Percentiles rank a stretch among this genome's conserved stretches.
Conservation (phyloP, 2,888 invertebrate genomes). For the Lutraria lutraria region DNA sequence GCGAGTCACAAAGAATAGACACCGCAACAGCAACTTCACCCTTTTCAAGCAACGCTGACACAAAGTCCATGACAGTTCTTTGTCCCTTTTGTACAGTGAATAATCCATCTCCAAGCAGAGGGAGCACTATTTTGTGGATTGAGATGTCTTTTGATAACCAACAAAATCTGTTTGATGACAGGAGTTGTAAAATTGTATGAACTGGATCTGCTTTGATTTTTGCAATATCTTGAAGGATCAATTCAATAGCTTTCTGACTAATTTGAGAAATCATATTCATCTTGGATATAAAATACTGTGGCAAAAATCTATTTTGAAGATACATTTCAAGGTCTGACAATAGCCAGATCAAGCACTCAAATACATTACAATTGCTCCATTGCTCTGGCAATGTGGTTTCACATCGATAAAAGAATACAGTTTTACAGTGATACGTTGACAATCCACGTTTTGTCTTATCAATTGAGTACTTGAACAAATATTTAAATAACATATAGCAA, state of each 20-base stretch:
- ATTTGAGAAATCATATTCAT: constrained; percentile 27
- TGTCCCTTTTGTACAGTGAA: not conserved
- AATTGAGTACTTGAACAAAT: constrained; percentile 10
- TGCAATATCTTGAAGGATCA: not conserved
- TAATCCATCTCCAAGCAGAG: not conserved
- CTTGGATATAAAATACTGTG: constrained; percentile 38
- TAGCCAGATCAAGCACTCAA: constrained; percentile 24
- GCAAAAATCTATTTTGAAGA: not conserved
- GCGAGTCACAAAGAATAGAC: not conserved
- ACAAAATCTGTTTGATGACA: constrained; percentile 10
- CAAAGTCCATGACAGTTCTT: not conserved
- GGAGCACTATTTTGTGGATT: not conserved
- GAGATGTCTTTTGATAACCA: constrained; percentile 38
- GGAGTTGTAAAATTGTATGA: not conserved
- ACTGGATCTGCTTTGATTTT: not conserved
- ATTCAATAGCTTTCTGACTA: not conserved
- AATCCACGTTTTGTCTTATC: constrained; percentile 33
- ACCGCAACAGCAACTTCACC: constrained; percentile 6
- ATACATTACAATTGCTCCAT: constrained; percentile 1
- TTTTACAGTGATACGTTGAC: constrained; percentile 39
- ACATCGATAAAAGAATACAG: constrained; percentile 25
- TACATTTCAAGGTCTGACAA: not conserved
- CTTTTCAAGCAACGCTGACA: not conserved
- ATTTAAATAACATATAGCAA: constrained; percentile 36
- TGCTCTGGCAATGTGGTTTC: constrained; percentile 3